Base-by-base conservation (phyloP, 2,113 vertebrate genomes). In the Oncorhynchus keta region DNA sequence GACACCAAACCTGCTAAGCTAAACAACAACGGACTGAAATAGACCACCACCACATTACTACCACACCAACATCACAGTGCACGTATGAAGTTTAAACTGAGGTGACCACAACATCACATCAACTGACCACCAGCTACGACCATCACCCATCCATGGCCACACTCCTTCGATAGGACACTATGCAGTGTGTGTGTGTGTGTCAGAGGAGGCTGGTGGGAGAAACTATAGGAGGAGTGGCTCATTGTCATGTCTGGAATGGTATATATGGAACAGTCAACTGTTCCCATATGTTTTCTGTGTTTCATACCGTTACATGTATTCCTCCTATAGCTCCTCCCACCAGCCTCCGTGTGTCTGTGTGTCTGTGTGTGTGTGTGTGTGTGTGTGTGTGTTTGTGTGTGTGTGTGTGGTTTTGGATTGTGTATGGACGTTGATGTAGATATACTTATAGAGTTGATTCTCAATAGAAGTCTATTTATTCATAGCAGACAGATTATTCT, bases 11-110 rank as follows among this genome's bases (percentile, higher is more conserved):
- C 5, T 28, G 70, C 26, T 49, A 13, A 16, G 16, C 51, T 55
- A 20, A 6, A 6, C 20, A 57, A n/a, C 28, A 68, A 48, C 9
- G 22, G 77, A 81, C 82, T 83, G 74, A 86, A 83, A 64, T 73
- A 76, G 51, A 79, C 79, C 24, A 65, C 76, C 61, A 35, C 75
- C 51, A 70, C 20, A 61, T 70, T 32, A 72, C 16, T 13, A 16
- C 8, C 24, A 24, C 9, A 66, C 39, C 61, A 66, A 16, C 39
- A 45, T 45, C 4, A 0, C 48, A 18, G 6, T n/a, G 18, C 73
- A 68, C 32, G 20, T 57, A 32, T 62, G 0, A 1, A 12, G 48
- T 35, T 45, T 45, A 45, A 45, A 45, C 51, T 69, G 66, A 82
- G 51, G 55, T 57, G 72, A 26, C 26, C 59, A 39, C 55, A 61